A percentile compares a stretch with the other conserved stretches of the same genome.
phyloP scores from a whole-genome alignment of 2,113 vertebrate genomes.

The Atractosteus spatula region DNA sequence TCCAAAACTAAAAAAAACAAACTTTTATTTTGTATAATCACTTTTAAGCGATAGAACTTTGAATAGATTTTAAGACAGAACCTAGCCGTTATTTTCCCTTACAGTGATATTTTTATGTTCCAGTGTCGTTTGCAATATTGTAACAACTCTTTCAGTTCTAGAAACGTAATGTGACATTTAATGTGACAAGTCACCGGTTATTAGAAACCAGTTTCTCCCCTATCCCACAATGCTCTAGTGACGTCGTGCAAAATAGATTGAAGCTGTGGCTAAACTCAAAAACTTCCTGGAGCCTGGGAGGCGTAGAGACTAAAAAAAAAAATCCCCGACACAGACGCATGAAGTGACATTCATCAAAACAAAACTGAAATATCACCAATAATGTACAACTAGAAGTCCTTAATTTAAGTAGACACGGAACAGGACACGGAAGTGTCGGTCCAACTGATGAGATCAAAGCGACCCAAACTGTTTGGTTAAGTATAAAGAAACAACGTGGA shows the following conservation, averaged over 20 bases:
- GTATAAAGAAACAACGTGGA: conserved; percentile 16
- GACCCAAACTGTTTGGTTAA: background rate
- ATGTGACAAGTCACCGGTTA: too few relatives aligned
- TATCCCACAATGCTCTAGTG: conserved; percentile 32
- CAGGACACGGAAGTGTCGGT: background rate
- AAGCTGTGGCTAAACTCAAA: conserved; percentile 19
- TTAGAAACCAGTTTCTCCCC: background rate
- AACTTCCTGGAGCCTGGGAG: conserved; percentile 27
- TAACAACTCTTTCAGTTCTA: too few relatives aligned
- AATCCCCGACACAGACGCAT: background rate
- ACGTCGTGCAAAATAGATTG: conserved; percentile 20
- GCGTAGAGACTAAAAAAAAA: background rate
- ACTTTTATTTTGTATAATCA: too few relatives aligned
- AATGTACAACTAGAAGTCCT: background rate
- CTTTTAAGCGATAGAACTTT: too few relatives aligned
- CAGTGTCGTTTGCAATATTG: too few relatives aligned
- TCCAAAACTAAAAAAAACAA: too few relatives aligned
- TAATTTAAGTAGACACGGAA: background rate
- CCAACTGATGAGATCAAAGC: background rate
- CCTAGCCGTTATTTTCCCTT: too few relatives aligned
- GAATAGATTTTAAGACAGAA: too few relatives aligned
- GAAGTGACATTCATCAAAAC: background rate
- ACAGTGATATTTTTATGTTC: too few relatives aligned
- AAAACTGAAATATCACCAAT: background rate
- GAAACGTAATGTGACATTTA: too few relatives aligned